Evolutionary conservation across 2,113 vertebrate species (phyloP).

Genomic region (Monarcha castaneiventris): DNA sequence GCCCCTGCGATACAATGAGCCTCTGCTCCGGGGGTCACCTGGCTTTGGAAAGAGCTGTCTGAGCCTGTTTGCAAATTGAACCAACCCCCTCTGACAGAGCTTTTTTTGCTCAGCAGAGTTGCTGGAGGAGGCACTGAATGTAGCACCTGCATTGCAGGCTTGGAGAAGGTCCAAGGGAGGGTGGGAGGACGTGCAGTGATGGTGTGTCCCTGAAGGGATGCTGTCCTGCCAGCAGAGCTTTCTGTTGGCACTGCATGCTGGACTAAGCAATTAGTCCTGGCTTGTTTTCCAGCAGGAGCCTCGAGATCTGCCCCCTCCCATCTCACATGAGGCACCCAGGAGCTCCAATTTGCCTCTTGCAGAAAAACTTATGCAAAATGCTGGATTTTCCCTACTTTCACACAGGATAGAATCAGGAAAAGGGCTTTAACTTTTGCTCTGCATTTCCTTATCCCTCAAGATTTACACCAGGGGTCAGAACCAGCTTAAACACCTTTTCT

Average conservation of each 20-base stretch:
- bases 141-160: slow-evolving; percentile 66
- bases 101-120: neutral
- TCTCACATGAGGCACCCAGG: rapidly evolving
- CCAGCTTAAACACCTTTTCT: neutral
- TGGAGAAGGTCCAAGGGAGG: slow-evolving; percentile 50
- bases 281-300: neutral
- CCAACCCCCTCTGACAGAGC: neutral
- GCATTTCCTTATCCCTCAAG: neutral
- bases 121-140: slow-evolving; percentile 3
- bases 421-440: neutral
- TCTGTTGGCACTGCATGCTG: neutral
- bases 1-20: neutral
- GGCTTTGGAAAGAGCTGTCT: slow-evolving; percentile 10
- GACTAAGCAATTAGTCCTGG: neutral
- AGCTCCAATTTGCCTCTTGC: neutral
- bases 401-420: neutral
- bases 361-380: neutral
- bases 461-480: neutral
- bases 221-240: slow-evolving; percentile 39
- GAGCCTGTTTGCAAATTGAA: slow-evolving; percentile 53
- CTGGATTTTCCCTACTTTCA: neutral
- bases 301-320: neutral
- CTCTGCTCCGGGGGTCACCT: slow-evolving; percentile 11
- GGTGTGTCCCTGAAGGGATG: slow-evolving; percentile 24
- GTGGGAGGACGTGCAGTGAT: slow-evolving; percentile 24